These are phyloP conservation scores for Ophion obscuratus DNA, from an alignment of 2,888 invertebrate genomes.

Conservation along the genomic window DNA sequence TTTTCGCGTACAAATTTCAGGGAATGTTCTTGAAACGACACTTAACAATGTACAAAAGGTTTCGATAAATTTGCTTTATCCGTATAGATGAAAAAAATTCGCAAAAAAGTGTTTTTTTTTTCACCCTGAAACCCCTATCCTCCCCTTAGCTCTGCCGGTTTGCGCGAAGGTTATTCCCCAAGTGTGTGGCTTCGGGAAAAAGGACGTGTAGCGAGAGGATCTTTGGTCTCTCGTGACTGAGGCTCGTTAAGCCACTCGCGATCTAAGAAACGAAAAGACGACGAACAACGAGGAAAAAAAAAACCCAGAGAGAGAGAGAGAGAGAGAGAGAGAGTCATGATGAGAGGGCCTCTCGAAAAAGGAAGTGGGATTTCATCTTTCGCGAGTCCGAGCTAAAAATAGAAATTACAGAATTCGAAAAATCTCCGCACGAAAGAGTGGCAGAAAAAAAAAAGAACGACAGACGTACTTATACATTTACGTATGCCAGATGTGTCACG, in stretches of 20 bases:
- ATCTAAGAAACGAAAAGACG: slow-evolving; percentile 10
- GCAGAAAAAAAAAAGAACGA: slow-evolving; percentile 28
- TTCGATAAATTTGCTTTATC: too few relatives aligned
- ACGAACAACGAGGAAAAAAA: slow-evolving; percentile 17
- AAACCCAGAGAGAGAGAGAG: not conserved
- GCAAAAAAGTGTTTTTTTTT: too few relatives aligned
- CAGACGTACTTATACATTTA: slow-evolving; percentile 10
- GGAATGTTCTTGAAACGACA: too few relatives aligned
- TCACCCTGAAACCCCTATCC: too few relatives aligned
- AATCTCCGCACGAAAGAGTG: slow-evolving; percentile 25
- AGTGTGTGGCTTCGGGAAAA: slow-evolving; percentile 29
- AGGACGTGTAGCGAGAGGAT: slow-evolving; percentile 48
- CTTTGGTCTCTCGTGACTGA: slow-evolving; percentile 65
- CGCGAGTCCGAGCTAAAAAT: slow-evolving; percentile 54
- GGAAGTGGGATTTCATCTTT: slow-evolving; percentile 55
- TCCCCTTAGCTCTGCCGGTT: slow-evolving; percentile 34
- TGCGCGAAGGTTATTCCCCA: slow-evolving; percentile 34
- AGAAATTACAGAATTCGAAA: slow-evolving; percentile 64
- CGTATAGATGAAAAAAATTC: too few relatives aligned
- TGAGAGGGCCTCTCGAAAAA: slow-evolving; percentile 58
- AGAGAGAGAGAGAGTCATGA: slow-evolving; percentile 17
- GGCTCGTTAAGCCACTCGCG: slow-evolving; percentile 60
- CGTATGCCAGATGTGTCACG: slow-evolving; percentile 23
- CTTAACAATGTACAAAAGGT: too few relatives aligned
- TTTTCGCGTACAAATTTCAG: too few relatives aligned